phyloP scores from a whole-genome alignment of 2,797 vertebrate genomes.

The Acestrorhynchus altus region DNA sequence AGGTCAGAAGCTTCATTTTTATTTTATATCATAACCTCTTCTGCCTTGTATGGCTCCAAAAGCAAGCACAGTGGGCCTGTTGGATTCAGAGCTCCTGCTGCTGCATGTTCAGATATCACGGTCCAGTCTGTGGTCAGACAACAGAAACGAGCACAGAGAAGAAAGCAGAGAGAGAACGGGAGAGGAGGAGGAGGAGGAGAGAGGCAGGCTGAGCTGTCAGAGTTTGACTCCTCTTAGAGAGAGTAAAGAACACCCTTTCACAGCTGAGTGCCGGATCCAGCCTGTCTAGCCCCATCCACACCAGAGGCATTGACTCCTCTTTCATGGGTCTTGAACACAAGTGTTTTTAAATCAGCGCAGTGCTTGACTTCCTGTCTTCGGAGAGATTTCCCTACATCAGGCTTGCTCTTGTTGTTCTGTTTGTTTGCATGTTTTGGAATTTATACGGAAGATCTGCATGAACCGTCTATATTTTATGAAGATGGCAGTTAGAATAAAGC shows the following conservation, averaged over 20 bases:
- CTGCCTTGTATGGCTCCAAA: constrained; percentile 21
- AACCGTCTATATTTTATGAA: not conserved
- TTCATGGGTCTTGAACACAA: constrained; percentile 42
- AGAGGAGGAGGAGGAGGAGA: not conserved
- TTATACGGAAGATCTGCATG: not conserved
- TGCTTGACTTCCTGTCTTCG: constrained; percentile 12
- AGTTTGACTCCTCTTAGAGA: constrained; percentile 18
- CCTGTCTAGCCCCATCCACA: constrained; percentile 23
- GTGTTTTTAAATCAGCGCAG: constrained; percentile 41
- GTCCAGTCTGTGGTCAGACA: constrained; percentile 52
- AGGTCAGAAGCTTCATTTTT: no score
- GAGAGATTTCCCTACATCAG: not conserved
- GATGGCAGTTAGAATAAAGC: not conserved
- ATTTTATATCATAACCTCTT: constrained; percentile 1
- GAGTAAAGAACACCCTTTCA: constrained; percentile 7
- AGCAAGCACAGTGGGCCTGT: constrained; percentile 28
- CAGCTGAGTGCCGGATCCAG: constrained; percentile 14
- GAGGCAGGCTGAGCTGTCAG: not conserved
- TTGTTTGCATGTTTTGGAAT: not conserved
- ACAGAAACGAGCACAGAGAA: constrained; percentile 19
- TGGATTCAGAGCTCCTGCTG: constrained; percentile 40
- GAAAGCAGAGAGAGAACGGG: not conserved
- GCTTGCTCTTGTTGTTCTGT: not conserved
- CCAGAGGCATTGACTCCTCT: constrained; percentile 37
- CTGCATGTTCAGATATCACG: constrained; percentile 55